These are phyloP conservation scores for Adelosebastes latens DNA, from an alignment of 2,797 vertebrate genomes.

Conservation along the genomic window DNA sequence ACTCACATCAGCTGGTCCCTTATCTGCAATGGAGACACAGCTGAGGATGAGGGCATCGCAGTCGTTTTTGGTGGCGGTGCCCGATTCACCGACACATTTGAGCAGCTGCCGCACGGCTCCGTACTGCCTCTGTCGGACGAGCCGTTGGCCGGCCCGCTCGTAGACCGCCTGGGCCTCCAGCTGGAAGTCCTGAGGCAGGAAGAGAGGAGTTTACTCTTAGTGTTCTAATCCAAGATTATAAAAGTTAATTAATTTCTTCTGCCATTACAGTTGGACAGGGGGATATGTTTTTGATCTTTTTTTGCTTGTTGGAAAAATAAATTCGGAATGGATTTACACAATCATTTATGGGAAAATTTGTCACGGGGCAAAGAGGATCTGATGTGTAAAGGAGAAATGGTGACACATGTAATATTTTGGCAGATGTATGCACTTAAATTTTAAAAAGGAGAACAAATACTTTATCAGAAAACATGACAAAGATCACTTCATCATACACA, in stretches of 20 bases:
- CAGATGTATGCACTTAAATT: not conserved
- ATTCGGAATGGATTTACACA: not conserved
- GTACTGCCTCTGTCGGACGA: slow-evolving; percentile 88
- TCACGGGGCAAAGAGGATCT: not conserved
- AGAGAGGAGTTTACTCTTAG: not conserved
- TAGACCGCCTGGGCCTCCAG: slow-evolving; percentile 92
- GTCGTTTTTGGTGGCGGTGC: slow-evolving; percentile 90
- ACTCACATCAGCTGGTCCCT: slow-evolving; percentile 88
- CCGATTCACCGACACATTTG: slow-evolving; percentile 94
- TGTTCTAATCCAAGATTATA: not conserved
- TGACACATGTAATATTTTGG: not conserved
- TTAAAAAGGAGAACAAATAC: not conserved
- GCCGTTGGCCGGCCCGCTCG: slow-evolving; percentile 86
- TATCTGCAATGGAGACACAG: slow-evolving; percentile 88
- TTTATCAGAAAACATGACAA: not conserved
- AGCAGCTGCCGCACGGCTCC: slow-evolving; percentile 90
- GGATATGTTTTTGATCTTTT: not conserved
- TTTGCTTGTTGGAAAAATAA: not conserved
- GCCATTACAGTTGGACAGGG: too few relatives aligned
- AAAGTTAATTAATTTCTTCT: not conserved
- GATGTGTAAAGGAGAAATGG: too few relatives aligned
- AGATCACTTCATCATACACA: not conserved
- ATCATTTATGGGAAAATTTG: not conserved
- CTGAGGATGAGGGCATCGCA: slow-evolving; percentile 92
- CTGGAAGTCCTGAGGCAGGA: slow-evolving; percentile 90